These are phyloP conservation scores for Gila robusta DNA, from an alignment of 2,797 vertebrate genomes.

Conservation along the genomic window DNA sequence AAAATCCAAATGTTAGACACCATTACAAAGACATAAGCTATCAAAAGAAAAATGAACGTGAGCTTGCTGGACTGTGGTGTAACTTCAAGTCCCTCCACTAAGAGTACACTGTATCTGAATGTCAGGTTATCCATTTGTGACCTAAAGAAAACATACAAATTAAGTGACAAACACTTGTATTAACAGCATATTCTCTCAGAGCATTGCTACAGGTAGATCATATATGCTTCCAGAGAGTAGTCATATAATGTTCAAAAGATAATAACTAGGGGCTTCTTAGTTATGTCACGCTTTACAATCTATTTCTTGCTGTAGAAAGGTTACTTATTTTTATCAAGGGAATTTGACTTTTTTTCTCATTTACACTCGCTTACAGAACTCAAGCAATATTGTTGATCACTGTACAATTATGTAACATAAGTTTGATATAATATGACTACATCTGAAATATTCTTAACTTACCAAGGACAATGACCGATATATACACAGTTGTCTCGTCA, in stretches of 20 bases:
- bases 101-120: slow-evolving; percentile 48
- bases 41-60: slow-evolving; percentile 63
- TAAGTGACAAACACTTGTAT: neutral
- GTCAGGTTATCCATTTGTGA: slow-evolving; percentile 69
- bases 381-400: neutral
- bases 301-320: neutral
- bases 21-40: slow-evolving; percentile 67
- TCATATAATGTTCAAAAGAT: neutral
- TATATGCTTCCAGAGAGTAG: neutral
- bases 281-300: neutral
- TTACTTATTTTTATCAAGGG: neutral
- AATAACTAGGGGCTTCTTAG: neutral
- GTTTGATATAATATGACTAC: neutral
- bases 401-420: neutral
- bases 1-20: slow-evolving; percentile 70
- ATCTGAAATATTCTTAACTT: neutral
- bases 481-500: neutral
- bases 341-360: neutral
- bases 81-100: slow-evolving; percentile 67
- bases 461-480: neutral
- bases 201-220: neutral
- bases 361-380: neutral
- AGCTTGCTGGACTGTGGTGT: slow-evolving; percentile 21
- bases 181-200: neutral
- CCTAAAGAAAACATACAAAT: neutral